These are phyloP conservation scores for Cepaea hortensis DNA, from an alignment of 2,888 invertebrate genomes.

Conservation along the genomic window DNA sequence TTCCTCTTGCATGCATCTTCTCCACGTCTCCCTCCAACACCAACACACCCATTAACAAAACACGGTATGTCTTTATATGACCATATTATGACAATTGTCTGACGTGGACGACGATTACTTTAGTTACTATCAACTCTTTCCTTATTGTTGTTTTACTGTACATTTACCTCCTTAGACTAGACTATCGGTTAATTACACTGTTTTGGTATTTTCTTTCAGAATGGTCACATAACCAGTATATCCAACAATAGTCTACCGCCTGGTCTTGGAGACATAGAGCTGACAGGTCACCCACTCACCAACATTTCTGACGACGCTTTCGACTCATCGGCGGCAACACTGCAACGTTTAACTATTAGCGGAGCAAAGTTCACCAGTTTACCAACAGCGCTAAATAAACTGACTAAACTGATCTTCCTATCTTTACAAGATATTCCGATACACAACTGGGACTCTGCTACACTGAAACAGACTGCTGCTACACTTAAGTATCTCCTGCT, in stretches of 20 bases:
- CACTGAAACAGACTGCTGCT: background rate
- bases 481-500: background rate
- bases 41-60: too few relatives aligned
- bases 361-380: background rate
- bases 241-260: background rate
- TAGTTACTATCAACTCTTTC: too few relatives aligned
- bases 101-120: too few relatives aligned
- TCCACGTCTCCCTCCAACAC: too few relatives aligned
- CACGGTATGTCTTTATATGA: too few relatives aligned
- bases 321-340: background rate
- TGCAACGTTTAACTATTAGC: background rate
- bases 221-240: background rate
- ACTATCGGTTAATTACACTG: background rate
- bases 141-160: too few relatives aligned
- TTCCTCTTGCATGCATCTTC: too few relatives aligned
- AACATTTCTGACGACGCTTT: background rate
- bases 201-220: background rate
- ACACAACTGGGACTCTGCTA: background rate
- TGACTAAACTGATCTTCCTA: background rate
- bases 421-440: background rate
- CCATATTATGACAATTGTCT: too few relatives aligned
- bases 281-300: background rate
- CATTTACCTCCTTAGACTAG: too few relatives aligned
- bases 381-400: background rate
- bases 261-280: background rate